Evolutionary conservation across 2,797 vertebrate genomes (phyloP).

Genomic region (Macropodus opercularis): DNA sequence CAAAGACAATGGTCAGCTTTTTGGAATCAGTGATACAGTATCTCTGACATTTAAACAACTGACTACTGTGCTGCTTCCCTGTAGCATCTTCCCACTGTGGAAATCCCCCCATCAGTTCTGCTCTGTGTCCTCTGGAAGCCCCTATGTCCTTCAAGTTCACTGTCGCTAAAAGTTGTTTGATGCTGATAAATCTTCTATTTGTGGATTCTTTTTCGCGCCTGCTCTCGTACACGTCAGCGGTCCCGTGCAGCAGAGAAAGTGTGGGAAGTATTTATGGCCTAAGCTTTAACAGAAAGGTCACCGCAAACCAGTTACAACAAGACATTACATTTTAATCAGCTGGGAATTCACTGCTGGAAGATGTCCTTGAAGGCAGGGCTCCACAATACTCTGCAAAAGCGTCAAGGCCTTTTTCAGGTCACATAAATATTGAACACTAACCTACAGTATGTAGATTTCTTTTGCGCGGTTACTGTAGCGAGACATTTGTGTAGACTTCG

Average conservation of each 20-base stretch:
- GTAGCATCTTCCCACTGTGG: neutral
- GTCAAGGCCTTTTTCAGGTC: slow-evolving; percentile 1
- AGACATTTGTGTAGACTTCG: neutral
- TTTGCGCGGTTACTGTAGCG: no score
- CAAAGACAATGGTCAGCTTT: no score
- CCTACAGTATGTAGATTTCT: neutral
- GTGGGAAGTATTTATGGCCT: slow-evolving; percentile 35
- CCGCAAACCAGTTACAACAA: slow-evolving; percentile 27
- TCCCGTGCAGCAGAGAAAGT: slow-evolving; percentile 12
- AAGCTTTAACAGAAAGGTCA: slow-evolving; percentile 30
- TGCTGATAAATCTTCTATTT: slow-evolving; percentile 25
- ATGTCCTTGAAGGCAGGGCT: slow-evolving; percentile 10
- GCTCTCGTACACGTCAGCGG: slow-evolving; percentile 15
- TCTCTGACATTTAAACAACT: no score
- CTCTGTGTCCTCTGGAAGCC: slow-evolving; percentile 1
- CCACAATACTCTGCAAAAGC: neutral
- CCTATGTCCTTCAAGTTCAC: slow-evolving; percentile 23
- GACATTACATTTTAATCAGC: slow-evolving; percentile 26
- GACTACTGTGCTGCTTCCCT: slow-evolving; percentile 3
- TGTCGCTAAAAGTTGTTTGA: slow-evolving; percentile 12
- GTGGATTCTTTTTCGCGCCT: slow-evolving; percentile 9
- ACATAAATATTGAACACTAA: slow-evolving; percentile 3
- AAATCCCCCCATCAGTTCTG: slow-evolving; percentile 7
- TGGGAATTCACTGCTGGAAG: slow-evolving; percentile 14
- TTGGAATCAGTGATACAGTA: no score